Evolutionary conservation across 2,797 vertebrate species (phyloP).

Genomic region (Anisognathus igniventris): DNA sequence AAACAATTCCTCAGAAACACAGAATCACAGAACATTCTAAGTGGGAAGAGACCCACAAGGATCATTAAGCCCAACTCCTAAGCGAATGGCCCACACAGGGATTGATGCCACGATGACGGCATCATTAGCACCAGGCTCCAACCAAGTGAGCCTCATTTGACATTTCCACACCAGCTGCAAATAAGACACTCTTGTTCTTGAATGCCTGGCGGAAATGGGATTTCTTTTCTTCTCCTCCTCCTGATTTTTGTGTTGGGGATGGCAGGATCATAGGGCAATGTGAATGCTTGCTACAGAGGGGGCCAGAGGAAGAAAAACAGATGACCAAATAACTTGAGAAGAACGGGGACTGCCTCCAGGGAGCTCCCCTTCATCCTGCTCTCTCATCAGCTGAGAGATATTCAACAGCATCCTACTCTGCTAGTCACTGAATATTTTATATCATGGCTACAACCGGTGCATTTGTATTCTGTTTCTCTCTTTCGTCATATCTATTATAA

Average conservation of each 20-base stretch:
- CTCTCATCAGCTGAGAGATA: conserved; percentile 40
- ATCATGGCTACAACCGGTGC: conserved; percentile 34
- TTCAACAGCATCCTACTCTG: conserved; percentile 39
- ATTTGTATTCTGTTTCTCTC: conserved; percentile 69
- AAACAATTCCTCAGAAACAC: neutral
- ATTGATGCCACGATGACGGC: accelerated
- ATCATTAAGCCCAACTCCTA: neutral
- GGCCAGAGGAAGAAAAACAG: neutral
- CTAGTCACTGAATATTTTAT: conserved; percentile 68
- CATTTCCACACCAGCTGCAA: accelerated
- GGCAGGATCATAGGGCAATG: neutral
- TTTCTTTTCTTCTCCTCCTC: neutral
- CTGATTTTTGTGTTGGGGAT: neutral
- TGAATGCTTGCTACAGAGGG: neutral
- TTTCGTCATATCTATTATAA: conserved; percentile 73
- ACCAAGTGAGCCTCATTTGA: neutral
- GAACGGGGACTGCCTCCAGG: neutral
- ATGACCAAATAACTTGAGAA: conserved; percentile 47
- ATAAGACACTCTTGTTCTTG: neutral
- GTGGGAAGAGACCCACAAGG: neutral
- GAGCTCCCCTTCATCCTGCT: conserved; percentile 35
- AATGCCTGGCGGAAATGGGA: neutral
- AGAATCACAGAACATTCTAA: neutral
- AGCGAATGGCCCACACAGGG: neutral
- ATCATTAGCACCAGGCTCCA: neutral